Evolutionary conservation across 2,797 vertebrate genomes (phyloP), one percentile per base, ranked within the genome.

Genomic region (Pteropus rufus): DNA sequence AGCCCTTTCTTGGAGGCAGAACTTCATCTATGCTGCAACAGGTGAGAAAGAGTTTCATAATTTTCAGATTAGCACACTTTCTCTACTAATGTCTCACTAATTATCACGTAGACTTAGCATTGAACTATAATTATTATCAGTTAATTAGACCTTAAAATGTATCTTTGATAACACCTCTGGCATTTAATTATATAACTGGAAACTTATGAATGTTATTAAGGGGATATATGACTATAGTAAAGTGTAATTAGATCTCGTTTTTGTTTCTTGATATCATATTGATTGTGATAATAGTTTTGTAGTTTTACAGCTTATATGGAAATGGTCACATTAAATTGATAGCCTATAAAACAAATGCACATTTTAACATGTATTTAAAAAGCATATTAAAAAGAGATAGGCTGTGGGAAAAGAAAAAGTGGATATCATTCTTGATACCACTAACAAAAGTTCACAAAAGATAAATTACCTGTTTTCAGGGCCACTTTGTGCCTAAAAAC

Each of bases 131-230:
- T 97, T 97, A 96, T 97, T 97, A 96, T 91, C 79, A 97, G 92
- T 95, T 98, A 98, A 97, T 98, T 98, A 97, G 89, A 97, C 87
- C 94, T 97, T 94, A 84, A 97, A 97, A 89, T 96, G 70, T 96
- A 96, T 94, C 80, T 97, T 97, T 98, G 96, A 97, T 97, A 98
- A 94, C 89, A 96, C 95, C 95, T 94, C 89, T 98, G 97, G 96
- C 97, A 98, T 93, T 98, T 98, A 97, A 98, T 98, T 97, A 97
- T 91, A 52, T 97, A 98, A 97, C 94, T 97, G 70, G 93, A 96
- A 98, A 96, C 69, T 87, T 97, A 96, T 75, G 92, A 96, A 89
- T 96, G 91, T 96, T 96, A 96, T 96, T 98, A 96, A 76, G 75
- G 77, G 95, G 34, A 96, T 95, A 91, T 87, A 96, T n/a, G 89